These are phyloP conservation scores for Oreochromis mossambicus DNA, from an alignment of 2,797 vertebrate genomes.

Conservation along the genomic window DNA sequence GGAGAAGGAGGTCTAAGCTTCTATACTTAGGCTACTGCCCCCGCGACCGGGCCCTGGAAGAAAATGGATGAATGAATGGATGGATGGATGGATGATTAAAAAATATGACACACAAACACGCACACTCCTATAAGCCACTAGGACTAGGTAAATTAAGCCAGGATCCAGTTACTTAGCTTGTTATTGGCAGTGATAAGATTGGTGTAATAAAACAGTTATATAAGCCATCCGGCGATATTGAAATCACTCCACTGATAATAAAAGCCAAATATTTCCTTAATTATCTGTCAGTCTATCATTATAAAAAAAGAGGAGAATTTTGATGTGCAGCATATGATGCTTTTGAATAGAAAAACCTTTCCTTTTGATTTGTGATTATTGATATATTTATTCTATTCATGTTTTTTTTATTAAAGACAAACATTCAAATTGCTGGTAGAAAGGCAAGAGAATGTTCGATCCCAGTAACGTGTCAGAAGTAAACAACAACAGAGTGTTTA, in stretches of 20 bases:
- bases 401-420: background rate
- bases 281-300: background rate
- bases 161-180: background rate
- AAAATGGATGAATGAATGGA: background rate
- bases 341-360: background rate
- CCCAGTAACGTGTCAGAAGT: background rate
- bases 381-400: background rate
- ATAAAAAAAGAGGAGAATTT: background rate
- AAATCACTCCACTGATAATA: background rate
- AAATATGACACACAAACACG: background rate
- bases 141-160: background rate
- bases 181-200: background rate
- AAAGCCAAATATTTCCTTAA: background rate
- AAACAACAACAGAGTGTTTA: background rate
- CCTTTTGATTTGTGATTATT: background rate
- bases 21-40: background rate
- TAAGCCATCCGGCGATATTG: background rate
- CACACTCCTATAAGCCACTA: background rate
- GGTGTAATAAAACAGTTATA: background rate
- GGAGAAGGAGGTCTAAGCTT: background rate
- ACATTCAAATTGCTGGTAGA: background rate
- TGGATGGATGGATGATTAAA: background rate
- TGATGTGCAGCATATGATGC: background rate
- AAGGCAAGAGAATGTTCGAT: background rate
- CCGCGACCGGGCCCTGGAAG: accelerated